Evolutionary conservation across 2,888 invertebrate species (phyloP).

Genomic region (Magallana nippona): DNA sequence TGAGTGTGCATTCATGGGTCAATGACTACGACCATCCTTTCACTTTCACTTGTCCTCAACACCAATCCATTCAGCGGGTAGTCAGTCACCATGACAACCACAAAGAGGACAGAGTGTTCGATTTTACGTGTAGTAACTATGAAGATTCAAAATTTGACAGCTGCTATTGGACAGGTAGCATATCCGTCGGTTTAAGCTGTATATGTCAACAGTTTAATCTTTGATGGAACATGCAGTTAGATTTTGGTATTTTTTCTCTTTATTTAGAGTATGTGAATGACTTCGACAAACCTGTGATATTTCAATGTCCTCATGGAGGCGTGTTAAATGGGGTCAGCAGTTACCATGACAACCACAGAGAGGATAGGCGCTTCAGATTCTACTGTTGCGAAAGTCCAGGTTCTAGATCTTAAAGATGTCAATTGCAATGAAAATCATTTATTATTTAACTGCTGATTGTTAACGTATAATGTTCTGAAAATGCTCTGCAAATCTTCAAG

Average conservation of each 20-base stretch:
- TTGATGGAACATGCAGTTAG: too few species aligned
- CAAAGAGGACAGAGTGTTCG: slow-evolving; percentile 46
- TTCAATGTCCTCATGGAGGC: slow-evolving; percentile 50
- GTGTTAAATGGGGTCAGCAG: slow-evolving; percentile 55
- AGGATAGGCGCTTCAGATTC: slow-evolving; percentile 57
- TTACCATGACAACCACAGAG: slow-evolving; percentile 54
- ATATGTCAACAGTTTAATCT: too few species aligned
- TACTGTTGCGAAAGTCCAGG: slow-evolving; percentile 53
- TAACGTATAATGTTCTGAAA: too few species aligned
- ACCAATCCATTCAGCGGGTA: slow-evolving; percentile 37
- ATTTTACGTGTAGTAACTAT: slow-evolving; percentile 30
- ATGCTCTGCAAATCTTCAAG: too few species aligned
- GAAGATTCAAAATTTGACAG: neutral
- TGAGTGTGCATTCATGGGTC: slow-evolving; percentile 26
- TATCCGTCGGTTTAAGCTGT: neutral
- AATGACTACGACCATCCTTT: slow-evolving; percentile 46
- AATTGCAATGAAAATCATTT: too few species aligned
- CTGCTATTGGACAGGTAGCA: slow-evolving; percentile 46
- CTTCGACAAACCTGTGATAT: slow-evolving; percentile 48
- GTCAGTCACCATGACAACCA: slow-evolving; percentile 48
- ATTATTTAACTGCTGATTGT: too few species aligned
- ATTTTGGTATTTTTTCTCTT: neutral
- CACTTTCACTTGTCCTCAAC: slow-evolving; percentile 41
- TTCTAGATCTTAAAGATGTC: neutral
- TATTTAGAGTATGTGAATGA: slow-evolving; percentile 55